Conservation (phyloP, 2,113 vertebrate species). For the Zosterops japonicus region DNA sequence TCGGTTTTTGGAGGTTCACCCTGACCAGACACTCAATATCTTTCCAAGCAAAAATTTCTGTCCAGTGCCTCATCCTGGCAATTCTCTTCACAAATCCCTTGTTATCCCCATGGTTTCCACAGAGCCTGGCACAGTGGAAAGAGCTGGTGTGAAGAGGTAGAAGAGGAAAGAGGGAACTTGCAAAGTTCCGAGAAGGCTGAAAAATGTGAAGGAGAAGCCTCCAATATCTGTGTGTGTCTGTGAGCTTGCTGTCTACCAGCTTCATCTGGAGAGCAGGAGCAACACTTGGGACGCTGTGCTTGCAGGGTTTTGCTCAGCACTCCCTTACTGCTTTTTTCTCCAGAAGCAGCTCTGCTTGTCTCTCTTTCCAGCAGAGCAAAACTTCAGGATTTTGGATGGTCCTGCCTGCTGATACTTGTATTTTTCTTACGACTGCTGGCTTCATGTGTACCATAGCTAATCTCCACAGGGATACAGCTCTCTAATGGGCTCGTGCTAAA, state of each 20-base stretch:
- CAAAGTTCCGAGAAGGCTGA: neutral
- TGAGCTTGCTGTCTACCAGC: neutral
- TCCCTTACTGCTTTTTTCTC: neutral
- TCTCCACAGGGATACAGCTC: neutral
- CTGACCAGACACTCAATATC: neutral
- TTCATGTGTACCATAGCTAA: neutral
- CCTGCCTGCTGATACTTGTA: neutral
- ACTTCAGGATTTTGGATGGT: neutral
- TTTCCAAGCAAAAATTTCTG: neutral
- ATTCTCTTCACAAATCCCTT: neutral
- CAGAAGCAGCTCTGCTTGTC: neutral
- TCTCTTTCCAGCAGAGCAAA: neutral
- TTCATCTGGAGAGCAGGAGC: neutral
- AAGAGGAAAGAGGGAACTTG: neutral
- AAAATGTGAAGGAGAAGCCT: neutral
- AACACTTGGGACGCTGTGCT: neutral
- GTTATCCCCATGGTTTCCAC: rapidly evolving
- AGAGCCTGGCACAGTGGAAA: neutral
- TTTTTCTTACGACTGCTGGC: neutral
- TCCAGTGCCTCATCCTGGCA: neutral
- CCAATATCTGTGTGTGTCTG: neutral
- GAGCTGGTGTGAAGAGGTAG: neutral
- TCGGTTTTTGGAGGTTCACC: neutral
- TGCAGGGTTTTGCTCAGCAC: neutral
- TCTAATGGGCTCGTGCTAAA: neutral